Conservation (phyloP, 2,888 invertebrate genomes). For the Cephus pygmeus region DNA sequence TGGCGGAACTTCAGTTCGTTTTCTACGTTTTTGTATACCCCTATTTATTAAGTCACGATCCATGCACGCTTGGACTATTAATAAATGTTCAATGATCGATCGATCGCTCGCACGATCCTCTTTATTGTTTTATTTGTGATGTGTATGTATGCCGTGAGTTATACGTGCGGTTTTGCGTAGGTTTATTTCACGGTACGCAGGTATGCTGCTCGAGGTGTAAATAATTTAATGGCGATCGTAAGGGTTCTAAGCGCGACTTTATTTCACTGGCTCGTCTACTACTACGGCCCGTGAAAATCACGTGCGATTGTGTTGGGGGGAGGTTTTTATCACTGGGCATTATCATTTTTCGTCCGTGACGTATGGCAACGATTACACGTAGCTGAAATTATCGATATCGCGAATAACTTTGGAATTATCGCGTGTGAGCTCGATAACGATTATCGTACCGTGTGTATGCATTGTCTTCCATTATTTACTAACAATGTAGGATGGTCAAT, state of each 20-base stretch:
- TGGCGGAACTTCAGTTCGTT: background rate
- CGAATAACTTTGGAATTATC: background rate
- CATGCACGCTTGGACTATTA: background rate
- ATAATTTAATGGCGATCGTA: background rate
- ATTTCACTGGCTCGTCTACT: background rate
- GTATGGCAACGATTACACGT: background rate
- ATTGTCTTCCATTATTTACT: background rate
- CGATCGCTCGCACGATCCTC: background rate
- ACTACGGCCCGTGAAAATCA: background rate
- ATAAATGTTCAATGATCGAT: background rate
- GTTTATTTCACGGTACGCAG: background rate
- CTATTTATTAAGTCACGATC: background rate
- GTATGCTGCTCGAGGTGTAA: background rate
- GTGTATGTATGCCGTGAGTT: background rate
- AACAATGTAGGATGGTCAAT: background rate
- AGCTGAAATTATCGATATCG: background rate
- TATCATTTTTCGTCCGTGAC: background rate
- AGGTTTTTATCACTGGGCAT: background rate
- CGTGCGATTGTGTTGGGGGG: background rate
- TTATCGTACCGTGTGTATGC: background rate
- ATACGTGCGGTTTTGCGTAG: background rate
- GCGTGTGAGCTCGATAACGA: background rate
- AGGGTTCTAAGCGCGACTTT: background rate
- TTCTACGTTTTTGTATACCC: background rate
- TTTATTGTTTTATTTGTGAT: background rate